phyloP scores from a whole-genome alignment of 2,797 vertebrate species.

The Podargus strigoides region DNA sequence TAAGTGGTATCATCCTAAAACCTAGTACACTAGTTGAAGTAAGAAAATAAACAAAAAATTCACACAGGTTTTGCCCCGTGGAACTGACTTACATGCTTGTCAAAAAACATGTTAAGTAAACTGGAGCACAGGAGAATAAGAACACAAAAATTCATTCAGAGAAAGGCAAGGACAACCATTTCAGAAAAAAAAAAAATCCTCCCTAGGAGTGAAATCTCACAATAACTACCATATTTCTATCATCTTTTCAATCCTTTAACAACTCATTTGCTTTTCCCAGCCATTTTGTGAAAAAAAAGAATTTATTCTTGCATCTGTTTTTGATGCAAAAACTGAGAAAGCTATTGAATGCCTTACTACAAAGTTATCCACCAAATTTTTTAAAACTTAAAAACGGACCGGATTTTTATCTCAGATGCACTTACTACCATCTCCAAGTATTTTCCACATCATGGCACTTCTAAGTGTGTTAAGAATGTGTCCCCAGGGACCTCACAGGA shows the following conservation, averaged over 20 bases:
- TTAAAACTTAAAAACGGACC: neutral
- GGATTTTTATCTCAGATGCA: neutral
- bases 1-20: neutral
- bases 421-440: neutral
- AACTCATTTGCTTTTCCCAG: neutral
- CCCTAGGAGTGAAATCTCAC: neutral
- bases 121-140: neutral
- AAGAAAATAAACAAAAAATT: neutral
- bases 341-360: neutral
- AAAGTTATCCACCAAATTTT: neutral
- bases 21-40: neutral
- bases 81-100: neutral
- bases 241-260: neutral
- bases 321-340: neutral
- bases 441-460: neutral
- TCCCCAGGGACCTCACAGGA: neutral
- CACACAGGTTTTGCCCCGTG: neutral
- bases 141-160: neutral
- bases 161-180: neutral
- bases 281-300: neutral
- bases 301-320: neutral
- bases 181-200: neutral
- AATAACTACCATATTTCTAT: neutral
- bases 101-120: too few relatives aligned
- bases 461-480: neutral